Evolutionary conservation across 2,113 vertebrate species (phyloP).

Genomic region (Anarhynchus alexandrinus): DNA sequence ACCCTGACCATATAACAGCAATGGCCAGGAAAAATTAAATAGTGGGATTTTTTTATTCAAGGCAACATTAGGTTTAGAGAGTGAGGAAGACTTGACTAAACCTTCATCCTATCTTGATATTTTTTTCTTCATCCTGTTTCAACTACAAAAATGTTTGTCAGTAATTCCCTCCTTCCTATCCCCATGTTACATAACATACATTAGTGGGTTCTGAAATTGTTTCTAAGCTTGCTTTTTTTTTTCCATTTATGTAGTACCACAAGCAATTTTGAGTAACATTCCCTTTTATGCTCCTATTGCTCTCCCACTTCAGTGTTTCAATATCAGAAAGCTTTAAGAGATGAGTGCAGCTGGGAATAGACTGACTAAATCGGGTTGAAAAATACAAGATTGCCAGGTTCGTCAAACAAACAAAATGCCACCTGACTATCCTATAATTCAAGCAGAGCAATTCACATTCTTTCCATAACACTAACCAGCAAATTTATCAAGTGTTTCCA

Average conservation of each 20-base stretch:
- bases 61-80: neutral
- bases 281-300: neutral
- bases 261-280: neutral
- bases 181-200: neutral
- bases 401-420: neutral
- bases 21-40: neutral
- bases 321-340: neutral
- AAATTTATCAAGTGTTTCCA: neutral
- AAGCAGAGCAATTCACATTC: neutral
- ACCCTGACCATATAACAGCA: neutral
- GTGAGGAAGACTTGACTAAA: neutral
- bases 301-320: neutral
- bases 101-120: neutral
- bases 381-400: neutral
- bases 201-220: neutral
- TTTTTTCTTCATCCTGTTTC: neutral
- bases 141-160: neutral
- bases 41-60: neutral
- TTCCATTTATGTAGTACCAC: neutral
- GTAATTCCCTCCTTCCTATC: neutral
- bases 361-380: neutral
- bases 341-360: neutral
- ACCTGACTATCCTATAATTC: neutral
- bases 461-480: neutral
- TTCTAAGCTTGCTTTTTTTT: neutral